These are phyloP conservation scores for Hybognathus amarus DNA, from an alignment of 2,797 vertebrate genomes.

Conservation along the genomic window DNA sequence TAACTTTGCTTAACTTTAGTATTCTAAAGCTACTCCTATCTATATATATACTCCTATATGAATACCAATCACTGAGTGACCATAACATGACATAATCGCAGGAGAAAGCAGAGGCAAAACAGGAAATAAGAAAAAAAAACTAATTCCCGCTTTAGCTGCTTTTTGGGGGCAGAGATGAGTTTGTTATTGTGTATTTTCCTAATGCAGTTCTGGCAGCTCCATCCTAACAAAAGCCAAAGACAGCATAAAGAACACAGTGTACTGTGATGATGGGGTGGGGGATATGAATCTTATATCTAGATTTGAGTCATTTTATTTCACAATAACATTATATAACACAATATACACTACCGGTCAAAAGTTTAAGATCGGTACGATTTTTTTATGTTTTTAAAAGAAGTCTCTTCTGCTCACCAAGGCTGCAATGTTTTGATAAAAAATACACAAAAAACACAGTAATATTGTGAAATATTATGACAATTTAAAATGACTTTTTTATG, in stretches of 20 bases:
- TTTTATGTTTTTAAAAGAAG: too few species aligned
- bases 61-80: constrained; percentile 21
- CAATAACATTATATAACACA: not conserved
- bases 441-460: too few species aligned
- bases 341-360: too few species aligned
- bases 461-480: too few species aligned
- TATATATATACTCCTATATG: not conserved
- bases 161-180: not conserved
- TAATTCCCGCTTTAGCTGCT: not conserved
- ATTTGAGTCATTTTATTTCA: not conserved
- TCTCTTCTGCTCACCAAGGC: too few species aligned
- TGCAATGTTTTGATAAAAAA: too few species aligned
- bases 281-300: not conserved
- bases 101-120: constrained; percentile 6
- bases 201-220: constrained; percentile 10
- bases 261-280: not conserved
- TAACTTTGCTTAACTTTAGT: not conserved
- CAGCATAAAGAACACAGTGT: not conserved
- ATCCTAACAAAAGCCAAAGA: not conserved
- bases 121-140: not conserved
- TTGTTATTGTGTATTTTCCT: constrained; percentile 21
- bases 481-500: too few species aligned
- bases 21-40: not conserved
- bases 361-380: too few species aligned
- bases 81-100: constrained; percentile 12